Percentiles rank a stretch among this genome's conserved stretches.
Conservation (phyloP, 2,888 invertebrate species). For the Athripsodes cinereus region DNA sequence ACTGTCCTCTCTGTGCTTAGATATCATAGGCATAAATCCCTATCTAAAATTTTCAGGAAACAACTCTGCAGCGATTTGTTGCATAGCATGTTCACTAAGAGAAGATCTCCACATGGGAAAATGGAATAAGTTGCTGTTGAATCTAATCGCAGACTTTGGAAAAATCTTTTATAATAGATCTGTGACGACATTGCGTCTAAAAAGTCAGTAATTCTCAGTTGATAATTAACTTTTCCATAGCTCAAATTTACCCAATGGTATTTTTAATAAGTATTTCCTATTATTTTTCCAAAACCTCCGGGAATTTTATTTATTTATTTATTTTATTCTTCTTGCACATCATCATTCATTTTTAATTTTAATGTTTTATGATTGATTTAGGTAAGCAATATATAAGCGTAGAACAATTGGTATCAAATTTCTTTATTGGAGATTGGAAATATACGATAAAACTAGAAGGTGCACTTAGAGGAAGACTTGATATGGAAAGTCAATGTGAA, state of each 20-base stretch:
- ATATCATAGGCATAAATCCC: no score
- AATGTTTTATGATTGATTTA: no score
- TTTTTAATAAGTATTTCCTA: no score
- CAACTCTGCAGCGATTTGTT: conserved; percentile 11
- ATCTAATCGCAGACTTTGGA: conserved; percentile 10
- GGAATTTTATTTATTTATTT: no score
- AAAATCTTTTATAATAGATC: conserved; percentile 8
- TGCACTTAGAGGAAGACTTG: conserved; percentile 9
- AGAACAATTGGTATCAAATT: conserved; percentile 14
- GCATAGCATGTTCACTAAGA: conserved; percentile 8
- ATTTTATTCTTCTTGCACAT: no score
- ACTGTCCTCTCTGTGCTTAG: no score
- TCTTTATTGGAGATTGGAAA: conserved; percentile 17
- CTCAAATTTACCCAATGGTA: no score
- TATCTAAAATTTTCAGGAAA: no score
- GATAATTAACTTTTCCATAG: no score
- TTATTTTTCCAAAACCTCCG: no score
- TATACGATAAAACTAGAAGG: conserved; percentile 14
- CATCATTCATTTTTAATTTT: no score
- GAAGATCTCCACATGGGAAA: conserved; percentile 6
- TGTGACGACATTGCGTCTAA: conserved; percentile 7
- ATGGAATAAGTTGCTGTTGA: conserved; percentile 9
- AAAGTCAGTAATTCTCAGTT: conserved; percentile 11
- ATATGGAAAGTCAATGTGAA: conserved; percentile 14
- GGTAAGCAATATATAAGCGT: conserved; percentile 13